Percentiles rank a stretch among this genome's conserved stretches.
Evolutionary conservation across 2,888 invertebrate genomes (phyloP).

Genomic region (Coenonympha arcania): DNA sequence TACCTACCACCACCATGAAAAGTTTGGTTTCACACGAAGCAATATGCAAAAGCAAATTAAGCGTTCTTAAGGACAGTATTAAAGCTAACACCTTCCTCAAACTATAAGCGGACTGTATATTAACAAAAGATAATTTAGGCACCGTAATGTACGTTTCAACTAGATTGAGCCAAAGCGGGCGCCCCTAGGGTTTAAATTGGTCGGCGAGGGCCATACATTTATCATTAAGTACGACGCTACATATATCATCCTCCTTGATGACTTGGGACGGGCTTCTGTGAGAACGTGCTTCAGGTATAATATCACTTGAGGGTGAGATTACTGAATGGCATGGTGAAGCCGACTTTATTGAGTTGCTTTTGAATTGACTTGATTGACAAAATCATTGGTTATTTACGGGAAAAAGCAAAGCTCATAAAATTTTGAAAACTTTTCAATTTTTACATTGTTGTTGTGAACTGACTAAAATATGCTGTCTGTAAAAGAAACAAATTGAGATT

Average conservation of each 20-base stretch:
- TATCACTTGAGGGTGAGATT: not conserved
- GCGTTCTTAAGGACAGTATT: not conserved
- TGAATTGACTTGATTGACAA: not conserved
- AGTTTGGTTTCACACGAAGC: not conserved
- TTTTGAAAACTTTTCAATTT: no score
- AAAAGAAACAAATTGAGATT: no score
- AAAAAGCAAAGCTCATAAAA: not conserved
- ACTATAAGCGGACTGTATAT: not conserved
- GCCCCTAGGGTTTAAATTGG: conserved; percentile 25
- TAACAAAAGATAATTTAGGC: conserved; percentile 7
- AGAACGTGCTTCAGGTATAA: conserved; percentile 24
- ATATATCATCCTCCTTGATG: conserved; percentile 34
- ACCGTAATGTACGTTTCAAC: conserved; percentile 2
- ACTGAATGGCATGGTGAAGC: not conserved
- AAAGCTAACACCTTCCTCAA: not conserved
- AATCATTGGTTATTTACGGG: not conserved
- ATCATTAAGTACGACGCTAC: conserved; percentile 37
- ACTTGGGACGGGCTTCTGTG: conserved; percentile 24
- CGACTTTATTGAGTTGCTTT: no score
- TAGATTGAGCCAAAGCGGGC: conserved; percentile 3
- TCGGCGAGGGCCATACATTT: conserved; percentile 32
- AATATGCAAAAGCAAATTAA: not conserved
- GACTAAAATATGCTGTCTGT: no score
- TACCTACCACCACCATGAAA: no score
- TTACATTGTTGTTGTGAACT: no score